Evolutionary conservation across 2,113 vertebrate species (phyloP).

Genomic region (Glareola pratincola): DNA sequence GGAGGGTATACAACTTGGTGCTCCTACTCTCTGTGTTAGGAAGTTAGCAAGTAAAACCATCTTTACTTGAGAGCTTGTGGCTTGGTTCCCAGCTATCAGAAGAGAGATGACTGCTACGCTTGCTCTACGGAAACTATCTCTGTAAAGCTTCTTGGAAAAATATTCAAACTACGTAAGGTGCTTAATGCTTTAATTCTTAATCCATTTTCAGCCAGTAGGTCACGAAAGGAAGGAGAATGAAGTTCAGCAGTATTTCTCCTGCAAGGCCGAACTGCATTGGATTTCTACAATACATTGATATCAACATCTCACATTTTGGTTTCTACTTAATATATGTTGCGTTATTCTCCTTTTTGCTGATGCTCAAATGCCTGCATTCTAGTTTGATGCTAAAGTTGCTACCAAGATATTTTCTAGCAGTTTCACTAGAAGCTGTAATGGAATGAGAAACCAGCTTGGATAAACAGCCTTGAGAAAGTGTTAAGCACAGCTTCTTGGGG

Average conservation of each 20-base stretch:
- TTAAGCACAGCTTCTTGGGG: background rate
- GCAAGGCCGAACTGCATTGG: background rate
- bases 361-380: background rate
- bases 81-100: background rate
- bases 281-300: background rate
- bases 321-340: background rate
- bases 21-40: background rate
- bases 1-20: background rate
- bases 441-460: background rate
- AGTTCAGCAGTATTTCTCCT: background rate
- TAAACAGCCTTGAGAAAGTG: background rate
- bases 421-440: background rate
- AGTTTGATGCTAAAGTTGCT: background rate
- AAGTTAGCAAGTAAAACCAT: background rate
- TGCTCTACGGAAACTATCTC: background rate
- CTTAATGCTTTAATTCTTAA: background rate
- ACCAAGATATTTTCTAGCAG: background rate
- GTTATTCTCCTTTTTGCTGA: background rate
- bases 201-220: background rate
- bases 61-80: background rate
- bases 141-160: background rate
- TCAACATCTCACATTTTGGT: background rate
- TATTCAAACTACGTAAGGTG: background rate
- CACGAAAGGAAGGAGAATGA: background rate
- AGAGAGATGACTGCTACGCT: background rate